Evolutionary conservation across 2,888 invertebrate genomes (phyloP).

Genomic region (Ethmia dodecea): DNA sequence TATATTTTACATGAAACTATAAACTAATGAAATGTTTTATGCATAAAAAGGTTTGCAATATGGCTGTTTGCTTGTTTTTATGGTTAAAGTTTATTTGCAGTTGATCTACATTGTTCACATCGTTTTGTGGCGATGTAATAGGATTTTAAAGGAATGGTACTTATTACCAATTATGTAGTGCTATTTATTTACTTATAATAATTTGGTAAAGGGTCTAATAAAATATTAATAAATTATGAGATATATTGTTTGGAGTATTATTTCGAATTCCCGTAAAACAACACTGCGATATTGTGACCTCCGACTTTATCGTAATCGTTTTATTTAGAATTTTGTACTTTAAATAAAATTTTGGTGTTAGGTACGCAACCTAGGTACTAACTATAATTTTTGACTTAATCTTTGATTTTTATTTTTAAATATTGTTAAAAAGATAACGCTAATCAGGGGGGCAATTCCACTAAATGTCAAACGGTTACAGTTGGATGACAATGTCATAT

Average conservation of each 20-base stretch:
- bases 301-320: too few species aligned
- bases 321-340: too few species aligned
- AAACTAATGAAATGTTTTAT: constrained; percentile 34
- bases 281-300: too few species aligned
- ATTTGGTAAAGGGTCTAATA: constrained; percentile 78
- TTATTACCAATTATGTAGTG: constrained; percentile 72
- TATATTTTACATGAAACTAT: constrained; percentile 30
- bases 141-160: constrained; percentile 61
- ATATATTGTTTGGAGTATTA: constrained; percentile 13
- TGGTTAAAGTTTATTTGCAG: constrained; percentile 63
- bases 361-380: too few species aligned
- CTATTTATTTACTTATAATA: constrained; percentile 76
- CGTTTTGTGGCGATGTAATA: constrained; percentile 49
- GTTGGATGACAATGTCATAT: too few species aligned
- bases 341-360: too few species aligned
- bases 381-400: too few species aligned
- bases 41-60: constrained; percentile 50
- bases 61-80: constrained; percentile 70
- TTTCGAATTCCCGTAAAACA: too few species aligned
- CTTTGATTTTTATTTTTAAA: too few species aligned
- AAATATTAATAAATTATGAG: constrained; percentile 74
- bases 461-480: too few species aligned
- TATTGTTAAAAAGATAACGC: too few species aligned
- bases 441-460: too few species aligned
- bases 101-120: constrained; percentile 47